Evolutionary conservation across 1,140 invertebrate species (phyloP).

Genomic region (Listronotus oregonensis): DNA sequence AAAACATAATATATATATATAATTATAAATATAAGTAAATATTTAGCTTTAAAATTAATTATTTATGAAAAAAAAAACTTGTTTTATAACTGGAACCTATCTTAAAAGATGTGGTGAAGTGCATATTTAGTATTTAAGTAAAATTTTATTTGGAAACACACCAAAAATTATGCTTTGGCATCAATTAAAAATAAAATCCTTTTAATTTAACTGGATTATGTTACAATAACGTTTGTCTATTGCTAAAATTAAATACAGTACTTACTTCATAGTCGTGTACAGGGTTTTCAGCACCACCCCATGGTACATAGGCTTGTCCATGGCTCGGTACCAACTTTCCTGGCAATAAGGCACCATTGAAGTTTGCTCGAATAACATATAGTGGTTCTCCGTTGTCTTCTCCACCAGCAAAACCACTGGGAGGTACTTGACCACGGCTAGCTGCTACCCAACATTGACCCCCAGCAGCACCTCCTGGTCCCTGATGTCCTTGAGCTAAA

Average conservation of each 20-base stretch:
- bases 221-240: no score
- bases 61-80: no score
- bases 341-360: constrained; percentile 73
- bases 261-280: constrained; percentile 72
- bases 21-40: no score
- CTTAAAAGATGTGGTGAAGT: no score
- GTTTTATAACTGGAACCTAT: no score
- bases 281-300: constrained; percentile 77
- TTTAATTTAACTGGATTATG: no score
- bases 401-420: constrained; percentile 74
- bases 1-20: no score
- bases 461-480: constrained; percentile 50
- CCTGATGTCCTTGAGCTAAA: constrained; percentile 23
- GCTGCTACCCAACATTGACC: constrained; percentile 69
- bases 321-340: constrained; percentile 78
- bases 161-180: no score
- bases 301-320: constrained; percentile 74
- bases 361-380: constrained; percentile 67
- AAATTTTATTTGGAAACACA: no score
- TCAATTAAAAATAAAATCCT: no score
- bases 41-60: no score
- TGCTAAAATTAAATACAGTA: background rate
- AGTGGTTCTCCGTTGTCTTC: constrained; percentile 73
- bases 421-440: constrained; percentile 68
- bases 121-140: no score